These are phyloP conservation scores for Goniozus legneri DNA, from an alignment of 1,140 invertebrate genomes.

Conservation along the genomic window DNA sequence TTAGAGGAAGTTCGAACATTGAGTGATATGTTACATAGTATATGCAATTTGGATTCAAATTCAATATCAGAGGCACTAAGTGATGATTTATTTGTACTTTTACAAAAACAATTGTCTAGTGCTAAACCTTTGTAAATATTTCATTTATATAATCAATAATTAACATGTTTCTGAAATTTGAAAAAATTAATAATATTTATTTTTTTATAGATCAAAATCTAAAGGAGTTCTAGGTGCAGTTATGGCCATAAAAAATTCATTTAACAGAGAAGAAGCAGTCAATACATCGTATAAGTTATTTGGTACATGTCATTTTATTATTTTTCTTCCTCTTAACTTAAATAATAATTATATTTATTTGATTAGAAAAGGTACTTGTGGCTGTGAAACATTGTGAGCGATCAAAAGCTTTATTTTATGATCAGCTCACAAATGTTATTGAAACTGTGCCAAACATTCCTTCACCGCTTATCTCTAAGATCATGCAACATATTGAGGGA, in stretches of 20 bases:
- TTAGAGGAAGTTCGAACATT: constrained; percentile 59
- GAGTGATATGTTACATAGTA: constrained; percentile 55
- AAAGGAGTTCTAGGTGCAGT: constrained; percentile 51
- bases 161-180: neutral
- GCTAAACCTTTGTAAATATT: constrained; percentile 46
- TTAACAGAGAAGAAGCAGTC: constrained; percentile 30
- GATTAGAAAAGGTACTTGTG: constrained; percentile 40
- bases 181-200: constrained; percentile 7
- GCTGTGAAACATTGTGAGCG: constrained; percentile 40
- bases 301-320: constrained; percentile 25
- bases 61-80: constrained; percentile 51
- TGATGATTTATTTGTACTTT: constrained; percentile 61
- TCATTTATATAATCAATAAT: constrained; percentile 3
- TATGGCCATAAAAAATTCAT: constrained; percentile 54
- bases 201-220: constrained; percentile 44
- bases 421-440: constrained; percentile 65
- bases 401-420: constrained; percentile 66
- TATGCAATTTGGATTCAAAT: constrained; percentile 50
- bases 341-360: constrained; percentile 15
- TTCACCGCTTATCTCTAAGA: constrained; percentile 57
- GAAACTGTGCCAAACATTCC: constrained; percentile 53
- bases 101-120: constrained; percentile 62
- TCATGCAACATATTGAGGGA: constrained; percentile 61
- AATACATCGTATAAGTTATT: constrained; percentile 36
- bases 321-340: neutral